Evolutionary conservation across 2,113 vertebrate genomes (phyloP).

Genomic region (Calidris pygmaea): DNA sequence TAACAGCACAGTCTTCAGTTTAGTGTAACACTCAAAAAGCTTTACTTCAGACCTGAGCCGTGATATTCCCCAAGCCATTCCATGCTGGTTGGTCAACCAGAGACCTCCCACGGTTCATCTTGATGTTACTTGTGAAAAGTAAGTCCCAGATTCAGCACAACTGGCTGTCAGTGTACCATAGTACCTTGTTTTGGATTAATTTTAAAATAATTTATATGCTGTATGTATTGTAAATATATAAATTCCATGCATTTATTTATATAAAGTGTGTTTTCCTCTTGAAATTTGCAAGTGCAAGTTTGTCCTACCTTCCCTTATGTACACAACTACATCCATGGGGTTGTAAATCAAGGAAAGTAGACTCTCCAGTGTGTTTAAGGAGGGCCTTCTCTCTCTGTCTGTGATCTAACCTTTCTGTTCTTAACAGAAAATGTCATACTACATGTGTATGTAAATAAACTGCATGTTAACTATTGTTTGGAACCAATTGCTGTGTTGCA

Average conservation of each 20-base stretch:
- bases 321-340: background rate
- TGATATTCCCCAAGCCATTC: background rate
- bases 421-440: background rate
- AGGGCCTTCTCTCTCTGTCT: background rate
- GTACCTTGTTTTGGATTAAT: background rate
- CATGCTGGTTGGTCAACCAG: background rate
- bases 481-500: background rate
- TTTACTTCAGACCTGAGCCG: background rate
- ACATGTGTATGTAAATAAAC: slow-evolving; percentile 38
- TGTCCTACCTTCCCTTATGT: background rate
- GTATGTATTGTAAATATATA: slow-evolving; percentile 74
- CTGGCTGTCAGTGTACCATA: background rate
- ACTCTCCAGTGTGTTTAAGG: background rate
- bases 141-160: background rate
- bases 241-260: slow-evolving; percentile 76
- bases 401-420: background rate
- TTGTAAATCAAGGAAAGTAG: background rate
- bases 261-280: slow-evolving; percentile 14
- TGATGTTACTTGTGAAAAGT: background rate
- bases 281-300: background rate
- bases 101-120: background rate
- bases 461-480: background rate
- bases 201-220: slow-evolving; percentile 65
- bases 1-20: background rate
- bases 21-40: background rate